phyloP scores from a whole-genome alignment of 2,113 vertebrate genomes.

The Electrona antarctica region DNA sequence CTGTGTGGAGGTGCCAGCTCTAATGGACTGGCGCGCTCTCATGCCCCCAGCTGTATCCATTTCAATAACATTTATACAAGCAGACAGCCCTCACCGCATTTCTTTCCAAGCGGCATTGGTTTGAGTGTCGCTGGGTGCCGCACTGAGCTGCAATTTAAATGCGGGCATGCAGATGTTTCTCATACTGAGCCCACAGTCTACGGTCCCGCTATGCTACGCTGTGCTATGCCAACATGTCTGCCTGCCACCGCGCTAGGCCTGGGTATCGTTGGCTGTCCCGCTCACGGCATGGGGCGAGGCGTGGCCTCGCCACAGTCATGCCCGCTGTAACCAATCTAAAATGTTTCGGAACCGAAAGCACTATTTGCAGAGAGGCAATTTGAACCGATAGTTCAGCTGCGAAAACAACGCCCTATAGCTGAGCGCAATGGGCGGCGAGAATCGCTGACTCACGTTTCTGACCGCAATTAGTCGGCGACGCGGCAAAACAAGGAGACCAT shows the following conservation, averaged over 20 bases:
- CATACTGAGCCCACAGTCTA: conserved; percentile 56
- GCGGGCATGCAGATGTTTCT: conserved; percentile 67
- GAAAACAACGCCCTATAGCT: conserved; percentile 31
- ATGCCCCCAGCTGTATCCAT: conserved; percentile 41
- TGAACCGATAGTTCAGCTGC: conserved; percentile 43
- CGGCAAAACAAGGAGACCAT: too few relatives aligned
- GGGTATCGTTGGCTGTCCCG: conserved; percentile 40
- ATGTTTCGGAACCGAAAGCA: conserved; percentile 31
- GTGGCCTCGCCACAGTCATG: conserved; percentile 51
- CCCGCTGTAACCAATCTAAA: conserved; percentile 27
- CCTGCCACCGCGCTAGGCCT: conserved; percentile 27
- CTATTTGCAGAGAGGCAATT: conserved; percentile 44
- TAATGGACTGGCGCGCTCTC: conserved; percentile 41
- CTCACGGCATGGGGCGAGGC: conserved; percentile 55
- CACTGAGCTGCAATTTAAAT: conserved; percentile 39
- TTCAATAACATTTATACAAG: conserved; percentile 67
- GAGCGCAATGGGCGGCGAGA: neutral
- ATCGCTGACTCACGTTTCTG: too few relatives aligned
- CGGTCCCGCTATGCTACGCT: conserved; percentile 19
- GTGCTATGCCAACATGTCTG: conserved; percentile 40
- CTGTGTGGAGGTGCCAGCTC: conserved; percentile 23
- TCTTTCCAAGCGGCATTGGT: conserved; percentile 39
- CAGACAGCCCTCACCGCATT: conserved; percentile 50
- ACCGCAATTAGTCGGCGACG: too few relatives aligned
- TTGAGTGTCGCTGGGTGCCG: conserved; percentile 39